Conservation (phyloP, 2,888 invertebrate species). For the Platycnemis pennipes region DNA sequence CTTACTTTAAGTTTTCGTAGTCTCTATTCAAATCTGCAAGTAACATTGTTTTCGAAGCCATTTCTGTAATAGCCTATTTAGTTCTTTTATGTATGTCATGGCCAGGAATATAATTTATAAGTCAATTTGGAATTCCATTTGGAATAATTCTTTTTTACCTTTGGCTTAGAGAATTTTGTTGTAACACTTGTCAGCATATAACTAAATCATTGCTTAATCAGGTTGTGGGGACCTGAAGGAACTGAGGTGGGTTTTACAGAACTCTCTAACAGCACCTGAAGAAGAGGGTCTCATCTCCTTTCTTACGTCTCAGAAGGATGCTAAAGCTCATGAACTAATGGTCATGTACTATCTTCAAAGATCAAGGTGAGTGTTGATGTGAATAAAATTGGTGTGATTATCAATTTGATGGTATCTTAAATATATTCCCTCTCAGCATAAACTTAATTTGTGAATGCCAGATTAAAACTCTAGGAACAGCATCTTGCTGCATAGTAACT, state of each 20-base stretch:
- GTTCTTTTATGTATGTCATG: no score
- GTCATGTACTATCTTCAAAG: slow-evolving; percentile 86
- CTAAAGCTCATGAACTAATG: slow-evolving; percentile 84
- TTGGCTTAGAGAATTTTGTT: not conserved
- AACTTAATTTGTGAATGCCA: not conserved
- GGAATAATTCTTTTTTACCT: no score
- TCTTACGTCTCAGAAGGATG: slow-evolving; percentile 81
- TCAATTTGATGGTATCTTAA: no score
- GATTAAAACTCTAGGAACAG: no score
- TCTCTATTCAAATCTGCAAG: no score
- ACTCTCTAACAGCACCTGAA: slow-evolving; percentile 83
- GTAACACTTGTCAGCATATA: no score
- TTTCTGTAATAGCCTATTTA: no score
- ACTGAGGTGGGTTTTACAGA: slow-evolving; percentile 83
- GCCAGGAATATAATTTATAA: no score
- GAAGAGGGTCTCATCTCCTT: slow-evolving; percentile 86
- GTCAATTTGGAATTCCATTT: not conserved
- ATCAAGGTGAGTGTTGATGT: slow-evolving; percentile 75
- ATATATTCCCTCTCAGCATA: not conserved
- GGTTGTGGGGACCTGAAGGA: slow-evolving; percentile 82
- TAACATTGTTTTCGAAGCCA: no score
- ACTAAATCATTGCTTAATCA: slow-evolving; percentile 73
- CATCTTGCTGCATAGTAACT: no score
- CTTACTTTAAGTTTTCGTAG: no score
- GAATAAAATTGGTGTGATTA: slow-evolving; percentile 32